Evolutionary conservation across 2,888 invertebrate species (phyloP), one percentile per base, ranked within the genome.

Genomic region (Lutraria lutraria): DNA sequence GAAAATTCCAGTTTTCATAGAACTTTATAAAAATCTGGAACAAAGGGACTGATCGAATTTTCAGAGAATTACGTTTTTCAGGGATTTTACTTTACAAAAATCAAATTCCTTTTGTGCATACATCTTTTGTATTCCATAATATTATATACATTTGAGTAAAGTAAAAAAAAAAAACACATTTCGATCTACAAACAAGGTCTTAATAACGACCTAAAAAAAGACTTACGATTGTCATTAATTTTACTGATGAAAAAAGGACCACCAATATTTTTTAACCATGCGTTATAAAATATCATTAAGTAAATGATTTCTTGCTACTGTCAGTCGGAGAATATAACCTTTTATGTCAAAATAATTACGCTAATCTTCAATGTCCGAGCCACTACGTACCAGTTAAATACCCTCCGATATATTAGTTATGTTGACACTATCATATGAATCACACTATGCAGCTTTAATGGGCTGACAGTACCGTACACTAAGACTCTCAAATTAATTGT

Each of bases 401-500:
- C 80, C 56, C 34, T 56, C 52, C 29, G 29, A 56, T 43, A 29
- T 52, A 88, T 88, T 88, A 88, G 79, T 88, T 76, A 88, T 83
- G n/a, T 63, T 84, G 87, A 88, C 87, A 68, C 52, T 88, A 88
- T 88, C 87, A 12, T 79, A 83, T 79, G 83, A 56, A n/a, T 16
- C 76, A 76, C 21, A 25, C 68, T 10, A 29, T 15, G 10, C 31
- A 68, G 19, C 60, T 21, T 34, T 56, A 52, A 34, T 21, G 19
- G 76, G 19, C 85, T 60, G 56, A 80, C 80, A 80, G 85, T 56
- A 54, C 85, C 85, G 43, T 60, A 60, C 60, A 80, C 85, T 21
- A 85, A 29, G 54, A 60, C 80, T 85, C 85, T 85, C 85, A 54
- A 79, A 85, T 85, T 84, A 79, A 52, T 79, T 80, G 79, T 76